Evolutionary conservation across 2,888 invertebrate species (phyloP).

Genomic region (Platerodrilus igneus): DNA sequence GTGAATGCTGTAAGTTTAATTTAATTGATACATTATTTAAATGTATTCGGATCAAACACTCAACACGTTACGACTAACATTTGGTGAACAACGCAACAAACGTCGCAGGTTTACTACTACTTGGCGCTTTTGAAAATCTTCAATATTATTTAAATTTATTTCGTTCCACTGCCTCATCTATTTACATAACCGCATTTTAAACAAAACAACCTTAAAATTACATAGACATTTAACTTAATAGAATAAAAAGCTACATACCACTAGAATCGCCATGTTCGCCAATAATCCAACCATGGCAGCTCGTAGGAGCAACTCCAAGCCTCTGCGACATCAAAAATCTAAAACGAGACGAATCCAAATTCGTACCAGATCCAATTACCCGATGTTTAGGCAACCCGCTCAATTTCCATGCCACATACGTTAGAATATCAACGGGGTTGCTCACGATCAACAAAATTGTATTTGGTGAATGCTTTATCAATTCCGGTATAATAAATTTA

Average conservation of each 20-base stretch:
- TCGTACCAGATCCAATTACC: conserved; percentile 90
- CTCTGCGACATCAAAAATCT: conserved; percentile 81
- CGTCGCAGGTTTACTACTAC: too few species aligned
- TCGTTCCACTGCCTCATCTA: not conserved
- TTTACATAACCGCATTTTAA: conserved; percentile 1
- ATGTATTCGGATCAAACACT: too few species aligned
- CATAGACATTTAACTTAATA: too few species aligned
- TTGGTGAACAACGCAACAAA: too few species aligned
- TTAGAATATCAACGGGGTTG: conserved; percentile 89
- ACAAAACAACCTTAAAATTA: not conserved
- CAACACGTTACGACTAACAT: too few species aligned
- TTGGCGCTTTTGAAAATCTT: too few species aligned
- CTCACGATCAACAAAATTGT: conserved; percentile 82
- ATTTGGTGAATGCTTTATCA: conserved; percentile 80
- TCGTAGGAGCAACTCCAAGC: conserved; percentile 74
- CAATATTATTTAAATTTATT: not conserved
- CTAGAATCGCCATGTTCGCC: conserved; percentile 84
- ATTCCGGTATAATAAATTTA: conserved; percentile 76
- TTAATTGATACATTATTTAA: too few species aligned
- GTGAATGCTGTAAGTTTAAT: too few species aligned
- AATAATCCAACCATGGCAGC: conserved; percentile 89
- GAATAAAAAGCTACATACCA: too few species aligned
- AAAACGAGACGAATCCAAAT: conserved; percentile 88
- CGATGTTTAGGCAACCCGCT: conserved; percentile 81
- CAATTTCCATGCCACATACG: conserved; percentile 92